Conservation (phyloP, 2,797 vertebrate genomes). For the Pangasius sanitwongsei region DNA sequence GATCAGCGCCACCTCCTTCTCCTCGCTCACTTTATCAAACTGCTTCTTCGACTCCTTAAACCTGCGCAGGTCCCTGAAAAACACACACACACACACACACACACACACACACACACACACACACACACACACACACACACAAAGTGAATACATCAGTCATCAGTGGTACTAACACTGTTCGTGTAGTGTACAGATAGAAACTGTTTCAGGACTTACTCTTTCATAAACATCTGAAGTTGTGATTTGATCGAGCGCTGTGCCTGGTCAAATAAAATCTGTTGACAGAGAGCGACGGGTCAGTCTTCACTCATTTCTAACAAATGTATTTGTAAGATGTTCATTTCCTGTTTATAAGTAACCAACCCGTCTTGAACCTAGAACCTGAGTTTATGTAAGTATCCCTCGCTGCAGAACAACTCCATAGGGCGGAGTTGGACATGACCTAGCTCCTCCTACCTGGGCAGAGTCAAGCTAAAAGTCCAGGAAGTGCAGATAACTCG, state of each 20-base stretch:
- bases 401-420: background rate
- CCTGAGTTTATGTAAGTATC: background rate
- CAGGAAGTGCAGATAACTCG: background rate
- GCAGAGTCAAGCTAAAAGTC: background rate
- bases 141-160: background rate
- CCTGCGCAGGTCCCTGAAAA: conserved; percentile 88
- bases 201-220: conserved; percentile 86
- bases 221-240: conserved; percentile 95
- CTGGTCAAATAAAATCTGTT: conserved; percentile 97
- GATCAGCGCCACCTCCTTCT: conserved; percentile 92
- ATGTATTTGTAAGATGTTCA: background rate
- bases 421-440: background rate
- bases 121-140: no score
- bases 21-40: conserved; percentile 98
- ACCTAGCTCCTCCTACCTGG: background rate
- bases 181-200: background rate
- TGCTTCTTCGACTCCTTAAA: conserved; percentile 98
- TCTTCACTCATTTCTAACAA: background rate
- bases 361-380: background rate
- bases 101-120: no score
- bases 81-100: no score
- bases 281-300: conserved; percentile 49
- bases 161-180: background rate
- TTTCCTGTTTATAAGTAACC: background rate
- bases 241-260: conserved; percentile 96